Base-by-base conservation (phyloP, 2,888 invertebrate genomes). In the Heliconius ismenius region DNA sequence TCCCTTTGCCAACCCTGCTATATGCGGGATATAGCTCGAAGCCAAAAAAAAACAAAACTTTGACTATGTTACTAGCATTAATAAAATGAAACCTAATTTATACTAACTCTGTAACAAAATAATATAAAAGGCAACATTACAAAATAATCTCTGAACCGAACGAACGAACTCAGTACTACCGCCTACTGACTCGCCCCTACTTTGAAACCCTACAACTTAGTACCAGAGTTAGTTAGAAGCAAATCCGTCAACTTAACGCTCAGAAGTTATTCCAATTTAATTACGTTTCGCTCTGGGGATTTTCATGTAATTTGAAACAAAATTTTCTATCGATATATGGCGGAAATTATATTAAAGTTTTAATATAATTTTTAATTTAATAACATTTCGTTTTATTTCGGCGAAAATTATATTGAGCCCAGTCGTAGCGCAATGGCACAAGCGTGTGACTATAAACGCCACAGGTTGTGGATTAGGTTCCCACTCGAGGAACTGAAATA, bases 191-290 rank as follows among this genome's bases (percentile, higher is more conserved):
- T 72, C 39, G 69, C 73, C 60, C 62, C 60, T 68, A 74, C 74
- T 79, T 70, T 54, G 58, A 79, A 69, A 76, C 79, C 79, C 73
- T 73, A 68, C 62, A 76, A 78, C 68, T 74, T 49, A 49, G 75
- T 58, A 15, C 73, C 73, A 63, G 67, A 67, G 63, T 73, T 73
- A 80, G 75, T 79, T 80, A 63, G 77, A 76, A 76, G 65, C 76
- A 76, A 80, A 81, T 81, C 81, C 79, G 77, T 72, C 72, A 63
- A 79, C 70, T 75, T 62, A 62, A 32, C 70, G 78, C 80, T 72
- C 62, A 76, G 79, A 82, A 81, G 80, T 81, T 82, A 80, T 79
- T 79, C 74, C 73, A 76, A 77, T 76, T 77, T 76, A 76, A 76
- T 80, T 76, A 79, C 77, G 21, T 60, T 76, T 67, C 43, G 43